These are phyloP conservation scores for Cyaniris semiargus DNA, from an alignment of 2,888 invertebrate genomes.

Conservation along the genomic window DNA sequence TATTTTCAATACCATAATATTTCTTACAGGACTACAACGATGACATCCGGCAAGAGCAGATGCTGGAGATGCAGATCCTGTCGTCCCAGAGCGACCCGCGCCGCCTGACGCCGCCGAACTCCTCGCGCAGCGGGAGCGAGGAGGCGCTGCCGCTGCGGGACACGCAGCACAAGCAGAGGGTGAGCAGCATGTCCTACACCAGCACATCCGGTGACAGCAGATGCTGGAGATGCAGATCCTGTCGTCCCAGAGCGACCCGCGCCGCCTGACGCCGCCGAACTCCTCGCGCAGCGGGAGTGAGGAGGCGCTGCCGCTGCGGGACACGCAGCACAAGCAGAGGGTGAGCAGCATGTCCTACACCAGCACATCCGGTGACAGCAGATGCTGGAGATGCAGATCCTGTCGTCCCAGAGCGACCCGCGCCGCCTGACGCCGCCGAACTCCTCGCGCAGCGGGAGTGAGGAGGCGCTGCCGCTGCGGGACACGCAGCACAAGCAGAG, in stretches of 20 bases:
- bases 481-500: slow-evolving; percentile 64
- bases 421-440: slow-evolving; percentile 69
- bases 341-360: slow-evolving; percentile 46
- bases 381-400: slow-evolving; percentile 94
- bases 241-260: slow-evolving; percentile 79
- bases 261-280: slow-evolving; percentile 68
- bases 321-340: slow-evolving; percentile 63
- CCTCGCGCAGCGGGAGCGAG: slow-evolving; percentile 72
- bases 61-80: slow-evolving; percentile 94
- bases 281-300: slow-evolving; percentile 74
- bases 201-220: slow-evolving; percentile 36
- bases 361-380: neutral
- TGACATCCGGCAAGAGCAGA: slow-evolving; percentile 94
- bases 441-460: slow-evolving; percentile 72
- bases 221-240: slow-evolving; percentile 95
- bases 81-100: slow-evolving; percentile 80
- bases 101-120: slow-evolving; percentile 68
- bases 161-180: slow-evolving; percentile 63
- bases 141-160: slow-evolving; percentile 69
- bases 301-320: slow-evolving; percentile 67
- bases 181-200: slow-evolving; percentile 43
- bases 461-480: slow-evolving; percentile 67
- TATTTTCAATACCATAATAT: neutral
- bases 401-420: slow-evolving; percentile 81
- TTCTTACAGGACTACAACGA: slow-evolving; percentile 91